Base-by-base conservation (phyloP, 2,797 vertebrate genomes). In the Zenarchopterus dispar region DNA sequence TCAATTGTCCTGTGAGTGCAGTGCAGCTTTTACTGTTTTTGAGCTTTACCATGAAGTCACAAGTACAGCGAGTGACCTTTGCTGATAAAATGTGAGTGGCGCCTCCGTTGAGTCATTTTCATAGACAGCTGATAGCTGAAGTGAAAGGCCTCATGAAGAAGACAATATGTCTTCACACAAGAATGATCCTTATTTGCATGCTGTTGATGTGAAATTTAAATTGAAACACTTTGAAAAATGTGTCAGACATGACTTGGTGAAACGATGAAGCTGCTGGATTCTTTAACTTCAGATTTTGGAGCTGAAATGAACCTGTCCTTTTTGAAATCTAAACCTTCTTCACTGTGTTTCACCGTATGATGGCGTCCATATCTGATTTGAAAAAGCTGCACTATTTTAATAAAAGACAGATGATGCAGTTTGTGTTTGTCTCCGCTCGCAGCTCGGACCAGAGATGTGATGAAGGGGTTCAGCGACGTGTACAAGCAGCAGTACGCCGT, bases 401-500 rank as follows among this genome's bases (percentile, higher is more conserved):
- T 39, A 39, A 39, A 15, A 39, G 36, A 39, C 15, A 16, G 15
- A 16, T 78, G 23, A 65, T 41, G 5, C 8, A 39, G n/a, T 60
- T n/a, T 70, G 8, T 70, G 18, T 56, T 4, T 69, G 47, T 65
- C 47, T 28, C 6, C 0, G 79, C 78, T 86, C 0, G 74, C 92
- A 99, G 97, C 89, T 75, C 93, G 73, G 60, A 97, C 96, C 0
- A 73, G 82, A 39, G 91, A 88, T 39, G 92, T 97, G 81, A 93
- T 97, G 89, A 82, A 68, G 1, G 93, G 96, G 66, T 98, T 99
- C 21, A 77, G 93, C 18, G 82, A 46, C 0, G 84, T 95, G 64
- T 99, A 96, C 0, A 77, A 91, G 88, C 94, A 96, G 86, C 97
- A 99, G 84, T 97, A 96, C 1, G 94, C 95, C 0, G 94, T 98